Percentiles rank a stretch among this genome's conserved stretches.
phyloP scores from a whole-genome alignment of 2,113 vertebrate species.

The Aviceda subcristata region DNA sequence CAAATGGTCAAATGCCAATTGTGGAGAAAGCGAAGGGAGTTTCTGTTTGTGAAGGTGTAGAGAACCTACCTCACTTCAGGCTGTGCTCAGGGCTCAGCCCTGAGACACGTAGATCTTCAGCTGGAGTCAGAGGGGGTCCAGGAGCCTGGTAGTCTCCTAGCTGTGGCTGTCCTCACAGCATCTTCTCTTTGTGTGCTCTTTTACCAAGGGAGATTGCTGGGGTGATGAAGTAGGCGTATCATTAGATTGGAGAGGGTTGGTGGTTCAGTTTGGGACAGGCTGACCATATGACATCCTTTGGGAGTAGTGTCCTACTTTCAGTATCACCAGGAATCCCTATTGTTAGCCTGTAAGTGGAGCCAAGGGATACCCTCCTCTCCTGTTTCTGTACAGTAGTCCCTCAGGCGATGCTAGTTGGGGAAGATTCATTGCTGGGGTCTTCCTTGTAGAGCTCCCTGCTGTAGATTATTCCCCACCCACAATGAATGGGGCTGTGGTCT shows the following conservation, averaged over 20 bases:
- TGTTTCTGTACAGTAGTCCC: constrained; percentile 17
- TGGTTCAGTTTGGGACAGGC: constrained; percentile 60
- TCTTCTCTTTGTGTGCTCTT: background rate
- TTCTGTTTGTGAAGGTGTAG: background rate
- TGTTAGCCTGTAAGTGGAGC: constrained; percentile 54
- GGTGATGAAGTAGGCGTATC: background rate
- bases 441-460: constrained; percentile 48
- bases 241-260: background rate
- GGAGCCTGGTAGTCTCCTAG: background rate
- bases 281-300: constrained; percentile 43
- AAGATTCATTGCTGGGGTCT: constrained; percentile 55
- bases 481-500: constrained; percentile 69
- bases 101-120: background rate
- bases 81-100: background rate
- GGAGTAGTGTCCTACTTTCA: constrained; percentile 61
- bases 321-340: constrained; percentile 63
- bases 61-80: background rate
- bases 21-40: background rate
- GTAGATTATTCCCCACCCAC: constrained; percentile 58
- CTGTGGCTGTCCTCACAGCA: background rate
- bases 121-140: background rate
- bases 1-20: background rate
- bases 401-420: background rate
- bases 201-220: background rate
- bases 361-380: constrained; percentile 42